Evolutionary conservation across 2,888 invertebrate genomes (phyloP).

Genomic region (Phaonia tiefii): DNA sequence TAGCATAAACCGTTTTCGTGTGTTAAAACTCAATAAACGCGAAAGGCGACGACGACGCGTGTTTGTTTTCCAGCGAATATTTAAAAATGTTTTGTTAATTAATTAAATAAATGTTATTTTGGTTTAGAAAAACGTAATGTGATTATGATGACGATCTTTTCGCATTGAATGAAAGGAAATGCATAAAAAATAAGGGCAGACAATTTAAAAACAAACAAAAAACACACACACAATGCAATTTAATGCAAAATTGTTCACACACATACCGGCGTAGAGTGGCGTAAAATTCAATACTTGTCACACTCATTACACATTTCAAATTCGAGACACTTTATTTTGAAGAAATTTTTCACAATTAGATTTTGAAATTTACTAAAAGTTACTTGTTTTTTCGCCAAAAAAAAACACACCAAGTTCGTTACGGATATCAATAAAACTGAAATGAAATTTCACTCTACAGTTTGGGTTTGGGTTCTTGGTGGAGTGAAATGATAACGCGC

Average conservation of each 20-base stretch:
- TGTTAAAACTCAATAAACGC: background rate
- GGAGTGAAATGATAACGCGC: background rate
- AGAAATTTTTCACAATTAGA: background rate
- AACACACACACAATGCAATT: background rate
- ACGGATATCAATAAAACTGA: constrained; percentile 28
- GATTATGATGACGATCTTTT: background rate
- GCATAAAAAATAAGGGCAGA: constrained; percentile 10
- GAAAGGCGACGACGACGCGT: no score
- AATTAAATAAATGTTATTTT: constrained; percentile 33
- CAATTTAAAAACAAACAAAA: background rate
- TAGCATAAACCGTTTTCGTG: background rate
- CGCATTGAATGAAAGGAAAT: constrained; percentile 18
- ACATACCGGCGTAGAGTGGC: constrained; percentile 52
- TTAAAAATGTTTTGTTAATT: constrained; percentile 16
- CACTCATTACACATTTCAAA: constrained; percentile 46
- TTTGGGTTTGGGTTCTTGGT: constrained; percentile 7
- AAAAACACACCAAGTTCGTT: constrained; percentile 17
- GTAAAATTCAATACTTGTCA: constrained; percentile 54
- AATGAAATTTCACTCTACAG: constrained; percentile 29
- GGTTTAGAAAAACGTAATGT: background rate
- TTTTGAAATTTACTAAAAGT: background rate
- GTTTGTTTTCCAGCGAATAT: constrained; percentile 12
- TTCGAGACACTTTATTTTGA: background rate
- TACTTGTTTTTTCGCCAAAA: background rate
- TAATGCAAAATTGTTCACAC: background rate